These are phyloP conservation scores for Palythoa grandiflora DNA, from an alignment of 92 coral and sea anemone genomes.

Conservation along the genomic window DNA sequence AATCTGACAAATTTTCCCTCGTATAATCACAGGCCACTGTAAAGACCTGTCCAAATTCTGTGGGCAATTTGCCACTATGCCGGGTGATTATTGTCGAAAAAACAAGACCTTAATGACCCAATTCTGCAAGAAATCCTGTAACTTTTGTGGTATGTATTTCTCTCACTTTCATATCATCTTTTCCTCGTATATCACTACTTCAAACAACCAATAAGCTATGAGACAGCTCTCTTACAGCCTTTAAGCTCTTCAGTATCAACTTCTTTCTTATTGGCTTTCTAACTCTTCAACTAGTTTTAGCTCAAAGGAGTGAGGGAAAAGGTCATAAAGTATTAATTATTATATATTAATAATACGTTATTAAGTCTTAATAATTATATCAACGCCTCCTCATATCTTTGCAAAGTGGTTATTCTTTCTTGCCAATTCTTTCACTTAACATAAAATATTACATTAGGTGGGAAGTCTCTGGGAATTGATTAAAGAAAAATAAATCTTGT, in stretches of 20 bases:
- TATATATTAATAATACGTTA: no score
- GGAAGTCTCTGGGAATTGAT: no score
- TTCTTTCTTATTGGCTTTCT: background rate
- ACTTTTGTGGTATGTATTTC: conserved; percentile 71
- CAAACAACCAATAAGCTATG: background rate
- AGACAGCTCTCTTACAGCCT: background rate
- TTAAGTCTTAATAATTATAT: no score
- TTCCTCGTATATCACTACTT: background rate
- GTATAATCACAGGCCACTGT: conserved; percentile 63
- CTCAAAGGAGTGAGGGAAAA: background rate
- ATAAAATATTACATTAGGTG: no score
- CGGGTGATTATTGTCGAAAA: conserved; percentile 65
- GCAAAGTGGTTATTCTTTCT: no score
- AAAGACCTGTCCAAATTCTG: conserved; percentile 72
- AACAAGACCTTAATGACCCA: conserved; percentile 77
- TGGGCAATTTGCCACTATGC: conserved; percentile 62
- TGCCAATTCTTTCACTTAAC: no score
- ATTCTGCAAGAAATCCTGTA: conserved; percentile 83
- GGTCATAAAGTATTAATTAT: no score
- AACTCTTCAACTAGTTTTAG: background rate
- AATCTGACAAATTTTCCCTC: background rate
- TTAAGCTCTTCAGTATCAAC: background rate
- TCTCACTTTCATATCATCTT: background rate
- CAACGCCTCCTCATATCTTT: no score
- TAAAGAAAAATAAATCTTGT: background rate